These are phyloP conservation scores for Caenorhabditis plicata DNA, from an alignment of 2,888 invertebrate genomes.

Conservation along the genomic window DNA sequence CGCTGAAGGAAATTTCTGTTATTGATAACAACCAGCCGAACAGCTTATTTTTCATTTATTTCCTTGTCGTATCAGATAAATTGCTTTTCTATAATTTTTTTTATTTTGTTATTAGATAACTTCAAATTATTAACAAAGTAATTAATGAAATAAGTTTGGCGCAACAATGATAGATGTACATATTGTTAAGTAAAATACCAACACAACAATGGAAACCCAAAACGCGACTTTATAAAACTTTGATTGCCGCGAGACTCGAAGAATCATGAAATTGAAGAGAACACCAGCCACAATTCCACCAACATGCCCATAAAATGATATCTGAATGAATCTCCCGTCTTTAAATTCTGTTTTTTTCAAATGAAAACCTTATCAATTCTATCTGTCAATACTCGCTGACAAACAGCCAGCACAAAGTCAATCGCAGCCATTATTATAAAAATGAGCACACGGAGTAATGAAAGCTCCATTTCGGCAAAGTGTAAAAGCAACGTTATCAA, in stretches of 20 bases:
- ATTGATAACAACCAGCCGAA: no score
- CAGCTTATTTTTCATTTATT: no score
- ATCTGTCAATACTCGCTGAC: conserved; percentile 79
- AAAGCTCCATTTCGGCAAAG: conserved; percentile 83
- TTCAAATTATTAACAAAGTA: neutral
- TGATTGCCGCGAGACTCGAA: conserved; percentile 69
- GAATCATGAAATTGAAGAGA: conserved; percentile 80
- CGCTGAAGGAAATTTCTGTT: no score
- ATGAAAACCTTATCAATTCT: conserved; percentile 38
- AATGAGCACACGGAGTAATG: no score
- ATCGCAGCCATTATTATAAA: conserved; percentile 83
- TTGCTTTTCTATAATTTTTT: no score
- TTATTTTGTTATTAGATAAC: no score
- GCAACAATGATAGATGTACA: conserved; percentile 48
- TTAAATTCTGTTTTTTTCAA: no score
- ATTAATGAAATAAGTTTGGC: conserved; percentile 27
- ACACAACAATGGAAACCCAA: conserved; percentile 76
- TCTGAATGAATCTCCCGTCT: conserved; percentile 69
- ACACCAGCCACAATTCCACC: conserved; percentile 86
- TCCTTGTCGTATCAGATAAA: no score
- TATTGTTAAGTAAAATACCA: conserved; percentile 43
- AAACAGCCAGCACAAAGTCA: conserved; percentile 87
- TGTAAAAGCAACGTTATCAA: conserved; percentile 75
- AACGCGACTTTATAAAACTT: conserved; percentile 21
- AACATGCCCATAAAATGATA: conserved; percentile 91